A percentile compares a stretch with the other conserved stretches of the same genome.
phyloP scores from a whole-genome alignment of 2,113 vertebrate genomes.

The Rhea pennata region DNA sequence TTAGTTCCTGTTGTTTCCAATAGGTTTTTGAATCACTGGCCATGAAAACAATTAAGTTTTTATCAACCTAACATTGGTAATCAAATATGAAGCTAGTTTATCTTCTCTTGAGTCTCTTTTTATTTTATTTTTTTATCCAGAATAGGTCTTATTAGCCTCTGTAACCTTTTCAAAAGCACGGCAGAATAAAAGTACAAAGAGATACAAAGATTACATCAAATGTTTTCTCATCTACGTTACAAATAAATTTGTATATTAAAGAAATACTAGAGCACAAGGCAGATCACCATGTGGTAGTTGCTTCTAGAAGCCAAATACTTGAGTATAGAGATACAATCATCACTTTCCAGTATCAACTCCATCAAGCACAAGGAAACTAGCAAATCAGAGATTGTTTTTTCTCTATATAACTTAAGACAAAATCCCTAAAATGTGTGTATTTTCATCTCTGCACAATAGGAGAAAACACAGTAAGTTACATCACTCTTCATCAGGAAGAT shows the following conservation, averaged over 20 bases:
- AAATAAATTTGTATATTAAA: background rate
- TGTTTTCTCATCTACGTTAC: background rate
- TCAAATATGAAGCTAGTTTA: background rate
- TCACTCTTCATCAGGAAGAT: background rate
- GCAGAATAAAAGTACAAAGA: background rate
- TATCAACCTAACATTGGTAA: background rate
- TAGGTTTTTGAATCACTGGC: background rate
- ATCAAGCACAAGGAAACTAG: background rate
- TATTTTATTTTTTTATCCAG: background rate
- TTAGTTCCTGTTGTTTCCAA: background rate
- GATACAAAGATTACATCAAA: background rate
- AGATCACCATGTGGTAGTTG: fast-evolving
- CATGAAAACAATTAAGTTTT: background rate
- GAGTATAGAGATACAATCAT: background rate
- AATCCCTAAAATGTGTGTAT: background rate
- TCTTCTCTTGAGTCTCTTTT: background rate
- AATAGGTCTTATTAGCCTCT: background rate
- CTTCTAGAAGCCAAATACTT: background rate
- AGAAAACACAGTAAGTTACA: background rate
- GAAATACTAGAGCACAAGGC: background rate
- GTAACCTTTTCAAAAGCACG: background rate
- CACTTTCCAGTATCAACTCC: background rate
- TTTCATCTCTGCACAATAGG: background rate
- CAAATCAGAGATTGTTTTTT: background rate
- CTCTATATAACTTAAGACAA: background rate